Evolutionary conservation across 2,888 invertebrate species (phyloP).

Genomic region (Ganaspis brasiliensis): DNA sequence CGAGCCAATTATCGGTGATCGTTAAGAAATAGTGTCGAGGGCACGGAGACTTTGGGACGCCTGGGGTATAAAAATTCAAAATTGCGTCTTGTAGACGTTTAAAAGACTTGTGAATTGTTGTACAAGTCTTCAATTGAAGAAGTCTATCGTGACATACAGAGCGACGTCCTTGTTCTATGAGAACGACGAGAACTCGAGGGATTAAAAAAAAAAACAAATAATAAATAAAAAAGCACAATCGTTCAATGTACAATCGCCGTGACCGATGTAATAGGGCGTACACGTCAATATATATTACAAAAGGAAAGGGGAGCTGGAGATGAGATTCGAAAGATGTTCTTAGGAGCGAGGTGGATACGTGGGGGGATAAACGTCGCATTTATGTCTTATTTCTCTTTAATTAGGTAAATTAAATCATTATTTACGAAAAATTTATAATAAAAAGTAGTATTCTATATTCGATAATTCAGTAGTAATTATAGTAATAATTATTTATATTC

Average conservation of each 20-base stretch:
- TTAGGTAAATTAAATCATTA: constrained; percentile 72
- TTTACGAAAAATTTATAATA: constrained; percentile 75
- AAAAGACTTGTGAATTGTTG: background rate
- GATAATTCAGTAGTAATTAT: constrained; percentile 69
- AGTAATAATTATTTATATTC: constrained; percentile 67
- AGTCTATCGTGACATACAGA: constrained; percentile 15
- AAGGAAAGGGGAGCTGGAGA: constrained; percentile 15
- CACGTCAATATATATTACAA: constrained; percentile 36
- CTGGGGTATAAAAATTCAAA: constrained; percentile 3
- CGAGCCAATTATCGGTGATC: background rate
- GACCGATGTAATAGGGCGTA: constrained; percentile 60
- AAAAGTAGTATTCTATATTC: constrained; percentile 74
- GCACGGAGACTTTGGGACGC: background rate
- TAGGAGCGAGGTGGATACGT: constrained; percentile 46
- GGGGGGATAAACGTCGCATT: constrained; percentile 56
- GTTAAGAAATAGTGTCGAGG: constrained; percentile 3
- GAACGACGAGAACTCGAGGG: constrained; percentile 53
- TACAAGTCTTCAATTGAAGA: constrained; percentile 29
- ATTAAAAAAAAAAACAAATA: constrained; percentile 28
- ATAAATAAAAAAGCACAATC: constrained; percentile 61
- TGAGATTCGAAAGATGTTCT: constrained; percentile 43
- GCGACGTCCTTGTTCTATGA: constrained; percentile 42
- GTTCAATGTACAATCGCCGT: constrained; percentile 65
- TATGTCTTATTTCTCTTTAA: constrained; percentile 71
- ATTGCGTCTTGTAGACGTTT: background rate